Conservation (phyloP, 2,888 invertebrate species). For the Mythimna pallens region DNA sequence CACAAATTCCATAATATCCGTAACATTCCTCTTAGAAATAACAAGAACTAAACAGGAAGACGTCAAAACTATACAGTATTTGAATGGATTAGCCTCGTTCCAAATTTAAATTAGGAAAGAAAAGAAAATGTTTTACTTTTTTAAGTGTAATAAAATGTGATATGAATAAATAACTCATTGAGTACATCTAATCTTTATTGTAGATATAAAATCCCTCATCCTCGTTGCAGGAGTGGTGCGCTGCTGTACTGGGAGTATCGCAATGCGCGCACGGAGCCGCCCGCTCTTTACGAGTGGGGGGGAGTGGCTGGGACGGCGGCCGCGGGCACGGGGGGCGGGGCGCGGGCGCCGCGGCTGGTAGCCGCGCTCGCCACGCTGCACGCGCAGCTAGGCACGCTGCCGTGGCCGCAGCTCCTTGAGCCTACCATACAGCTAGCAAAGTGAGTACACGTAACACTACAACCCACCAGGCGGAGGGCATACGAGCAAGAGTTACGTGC, state of each 20-base stretch:
- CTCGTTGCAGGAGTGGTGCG: slow-evolving; percentile 92
- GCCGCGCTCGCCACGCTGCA: slow-evolving; percentile 81
- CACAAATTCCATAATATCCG: too few species aligned
- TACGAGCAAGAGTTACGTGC: not conserved
- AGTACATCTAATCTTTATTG: not conserved
- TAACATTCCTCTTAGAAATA: too few species aligned
- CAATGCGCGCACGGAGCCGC: slow-evolving; percentile 74
- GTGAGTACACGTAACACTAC: slow-evolving; percentile 58
- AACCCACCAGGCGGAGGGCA: too few species aligned
- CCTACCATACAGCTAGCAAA: slow-evolving; percentile 79
- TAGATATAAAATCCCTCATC: not conserved
- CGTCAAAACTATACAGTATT: too few species aligned
- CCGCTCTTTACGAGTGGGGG: slow-evolving; percentile 85
- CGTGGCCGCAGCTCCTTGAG: slow-evolving; percentile 78
- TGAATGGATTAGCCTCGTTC: too few species aligned
- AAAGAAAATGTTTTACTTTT: too few species aligned
- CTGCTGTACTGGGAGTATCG: slow-evolving; percentile 94
- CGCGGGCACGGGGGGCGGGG: slow-evolving; percentile 12
- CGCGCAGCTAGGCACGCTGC: slow-evolving; percentile 75
- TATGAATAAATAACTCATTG: not conserved
- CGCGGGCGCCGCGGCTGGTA: slow-evolving; percentile 76
- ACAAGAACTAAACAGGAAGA: too few species aligned
- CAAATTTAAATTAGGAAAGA: too few species aligned
- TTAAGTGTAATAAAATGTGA: too few species aligned
- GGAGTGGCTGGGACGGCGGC: slow-evolving; percentile 40